Evolutionary conservation across 2,888 invertebrate genomes (phyloP), one percentile per base, ranked within the genome.

Genomic region (Ellobium chinense): DNA sequence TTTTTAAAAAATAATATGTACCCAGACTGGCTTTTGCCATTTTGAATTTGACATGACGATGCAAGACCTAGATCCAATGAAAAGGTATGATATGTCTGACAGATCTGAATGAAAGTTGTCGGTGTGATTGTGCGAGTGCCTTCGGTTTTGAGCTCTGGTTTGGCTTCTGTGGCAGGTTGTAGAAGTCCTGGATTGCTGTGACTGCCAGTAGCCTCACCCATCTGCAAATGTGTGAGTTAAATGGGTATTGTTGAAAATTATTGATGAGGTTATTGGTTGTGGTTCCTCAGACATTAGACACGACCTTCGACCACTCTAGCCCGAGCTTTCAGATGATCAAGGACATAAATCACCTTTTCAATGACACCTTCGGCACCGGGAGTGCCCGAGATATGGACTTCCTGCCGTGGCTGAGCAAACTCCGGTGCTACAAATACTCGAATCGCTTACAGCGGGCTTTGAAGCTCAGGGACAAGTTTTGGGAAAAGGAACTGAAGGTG

Each of bases 281-380:
- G 5, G 2, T 39, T 9, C 3, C 21, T 4, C 84, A 89, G 89
- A 83, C 88, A 9, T 66, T 89, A n/a, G 87, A 88, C n/a, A 82
- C 75, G 21, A 78, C 85, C 7, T 73, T 88, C 1, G 83, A 85
- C 2, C 81, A 83, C n/a, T 70, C 75, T 1, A 85, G 84, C 46
- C 58, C 66, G 9, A 85, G 85, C 21, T 81, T 88, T 24, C 72
- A 84, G 36, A 72, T 72, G 54, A 78, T 89, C n/a, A 84, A 86
- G 68, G 81, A 85, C 31, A 85, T 89, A 29, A 87, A 87, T 65
- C 62, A 69, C 12, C 77, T 88, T 56, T 89, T 89, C 75, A 89
- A 89, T 62, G 87, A 88, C 54, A 83, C 85, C n/a, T 89, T 88
- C 81, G 88, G 89, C 5, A 84, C 89, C 1, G 89, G 89, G 9